phyloP scores from a whole-genome alignment of 2,888 invertebrate species.

The Phortica magna region DNA sequence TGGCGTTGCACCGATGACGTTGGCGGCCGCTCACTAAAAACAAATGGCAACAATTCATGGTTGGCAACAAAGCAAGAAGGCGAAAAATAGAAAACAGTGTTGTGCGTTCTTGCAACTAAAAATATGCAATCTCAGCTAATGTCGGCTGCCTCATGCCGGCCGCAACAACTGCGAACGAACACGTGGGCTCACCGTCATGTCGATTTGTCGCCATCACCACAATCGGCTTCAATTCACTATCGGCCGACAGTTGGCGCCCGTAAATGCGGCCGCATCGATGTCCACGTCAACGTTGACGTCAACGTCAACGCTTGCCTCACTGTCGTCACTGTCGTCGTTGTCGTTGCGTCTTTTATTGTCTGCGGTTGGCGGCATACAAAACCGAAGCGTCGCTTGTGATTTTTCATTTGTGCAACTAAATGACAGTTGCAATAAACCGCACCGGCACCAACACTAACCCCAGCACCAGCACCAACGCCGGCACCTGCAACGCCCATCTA shows the following conservation, averaged over 20 bases:
- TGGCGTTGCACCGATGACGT: slow-evolving; percentile 35
- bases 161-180: neutral
- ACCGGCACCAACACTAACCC: neutral
- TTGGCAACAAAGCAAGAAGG: neutral
- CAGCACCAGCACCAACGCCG: neutral
- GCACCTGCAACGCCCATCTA: neutral
- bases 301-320: slow-evolving; percentile 24
- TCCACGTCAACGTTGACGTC: neutral
- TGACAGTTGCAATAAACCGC: slow-evolving; percentile 45
- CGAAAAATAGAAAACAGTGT: no score
- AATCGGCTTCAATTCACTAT: slow-evolving; percentile 1
- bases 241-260: neutral
- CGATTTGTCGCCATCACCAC: slow-evolving; percentile 2
- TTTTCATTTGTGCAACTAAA: slow-evolving; percentile 62
- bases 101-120: slow-evolving; percentile 2
- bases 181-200: slow-evolving; percentile 3
- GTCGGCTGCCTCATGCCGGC: slow-evolving; percentile 34
- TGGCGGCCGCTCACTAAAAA: slow-evolving; percentile 41
- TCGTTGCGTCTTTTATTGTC: slow-evolving; percentile 69
- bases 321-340: slow-evolving; percentile 40
- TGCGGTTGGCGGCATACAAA: slow-evolving; percentile 67
- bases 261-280: neutral
- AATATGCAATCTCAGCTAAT: slow-evolving; percentile 52
- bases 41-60: slow-evolving; percentile 25
- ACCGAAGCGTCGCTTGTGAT: slow-evolving; percentile 70